A percentile compares a stretch with the other conserved stretches of the same genome.
Conservation (phyloP, 1,140 invertebrate genomes). For the Drosophila gunungcola region DNA sequence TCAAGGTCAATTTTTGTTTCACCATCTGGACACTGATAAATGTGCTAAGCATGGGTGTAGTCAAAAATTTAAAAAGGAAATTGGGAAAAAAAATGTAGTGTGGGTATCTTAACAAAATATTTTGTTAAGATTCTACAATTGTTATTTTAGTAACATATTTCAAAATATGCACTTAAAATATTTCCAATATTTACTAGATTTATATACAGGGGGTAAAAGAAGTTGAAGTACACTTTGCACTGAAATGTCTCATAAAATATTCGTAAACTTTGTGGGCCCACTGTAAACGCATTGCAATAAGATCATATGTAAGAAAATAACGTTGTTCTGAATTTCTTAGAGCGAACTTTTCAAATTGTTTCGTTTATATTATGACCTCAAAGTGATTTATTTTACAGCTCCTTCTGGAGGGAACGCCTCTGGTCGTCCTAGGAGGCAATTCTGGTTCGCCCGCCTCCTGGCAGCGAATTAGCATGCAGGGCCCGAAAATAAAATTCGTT, state of each 20-base stretch:
- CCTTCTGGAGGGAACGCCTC: conserved; percentile 14
- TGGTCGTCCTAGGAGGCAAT: conserved; percentile 12
- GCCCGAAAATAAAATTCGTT: conserved; percentile 40
- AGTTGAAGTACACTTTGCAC: too few relatives aligned
- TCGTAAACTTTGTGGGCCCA: too few relatives aligned
- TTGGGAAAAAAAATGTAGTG: too few relatives aligned
- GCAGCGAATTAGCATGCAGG: conserved; percentile 46
- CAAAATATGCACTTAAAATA: too few relatives aligned
- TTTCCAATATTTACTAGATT: too few relatives aligned
- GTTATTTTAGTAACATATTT: too few relatives aligned
- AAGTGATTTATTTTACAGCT: conserved; percentile 8
- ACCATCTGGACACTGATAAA: conserved; percentile 26
- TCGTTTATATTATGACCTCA: neutral
- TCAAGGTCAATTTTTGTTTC: conserved; percentile 19
- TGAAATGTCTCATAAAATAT: too few relatives aligned
- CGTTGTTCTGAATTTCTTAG: neutral
- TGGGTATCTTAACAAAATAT: too few relatives aligned
- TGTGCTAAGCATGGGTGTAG: neutral
- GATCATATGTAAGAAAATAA: neutral
- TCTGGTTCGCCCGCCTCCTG: conserved; percentile 1
- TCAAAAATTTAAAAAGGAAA: too few relatives aligned
- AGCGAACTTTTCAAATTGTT: neutral
- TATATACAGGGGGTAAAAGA: neutral
- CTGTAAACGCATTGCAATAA: neutral
- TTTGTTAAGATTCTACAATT: too few relatives aligned